A percentile compares a stretch with the other conserved stretches of the same genome.
phyloP scores from a whole-genome alignment of 1,140 invertebrate species.

The Heliconius hermathena region DNA sequence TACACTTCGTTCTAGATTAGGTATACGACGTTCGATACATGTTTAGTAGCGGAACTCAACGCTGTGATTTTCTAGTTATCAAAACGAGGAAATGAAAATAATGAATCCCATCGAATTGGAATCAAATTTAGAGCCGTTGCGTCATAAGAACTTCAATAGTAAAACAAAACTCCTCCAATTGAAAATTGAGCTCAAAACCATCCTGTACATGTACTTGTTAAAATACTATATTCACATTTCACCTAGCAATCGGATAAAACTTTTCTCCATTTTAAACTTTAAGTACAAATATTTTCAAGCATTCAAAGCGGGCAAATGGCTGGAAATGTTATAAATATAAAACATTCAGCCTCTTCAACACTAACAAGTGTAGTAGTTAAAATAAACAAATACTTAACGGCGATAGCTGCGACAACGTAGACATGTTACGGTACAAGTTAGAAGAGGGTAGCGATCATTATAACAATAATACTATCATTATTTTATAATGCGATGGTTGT shows the following conservation, averaged over 20 bases:
- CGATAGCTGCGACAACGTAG: slow-evolving; percentile 31
- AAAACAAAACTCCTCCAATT: no score
- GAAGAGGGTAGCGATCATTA: slow-evolving; percentile 15
- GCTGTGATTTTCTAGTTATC: no score
- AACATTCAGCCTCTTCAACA: slow-evolving; percentile 25
- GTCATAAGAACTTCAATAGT: no score
- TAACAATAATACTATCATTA: background rate
- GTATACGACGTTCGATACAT: no score
- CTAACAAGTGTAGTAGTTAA: slow-evolving; percentile 38
- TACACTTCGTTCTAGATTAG: no score
- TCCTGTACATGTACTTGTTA: background rate
- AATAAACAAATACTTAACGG: slow-evolving; percentile 40
- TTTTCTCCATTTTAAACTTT: background rate
- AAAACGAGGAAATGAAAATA: no score
- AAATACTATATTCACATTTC: background rate
- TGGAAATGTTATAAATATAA: slow-evolving; percentile 14
- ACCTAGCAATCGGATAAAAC: background rate
- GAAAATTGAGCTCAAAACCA: no score
- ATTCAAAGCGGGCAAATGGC: background rate
- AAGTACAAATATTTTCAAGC: slow-evolving; percentile 1
- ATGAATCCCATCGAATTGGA: no score
- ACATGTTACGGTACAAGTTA: slow-evolving; percentile 17
- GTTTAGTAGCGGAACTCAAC: no score
- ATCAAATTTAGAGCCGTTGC: no score
- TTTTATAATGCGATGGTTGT: no score